Conservation (phyloP, 2,888 invertebrate genomes). For the Agrochola circellaris region DNA sequence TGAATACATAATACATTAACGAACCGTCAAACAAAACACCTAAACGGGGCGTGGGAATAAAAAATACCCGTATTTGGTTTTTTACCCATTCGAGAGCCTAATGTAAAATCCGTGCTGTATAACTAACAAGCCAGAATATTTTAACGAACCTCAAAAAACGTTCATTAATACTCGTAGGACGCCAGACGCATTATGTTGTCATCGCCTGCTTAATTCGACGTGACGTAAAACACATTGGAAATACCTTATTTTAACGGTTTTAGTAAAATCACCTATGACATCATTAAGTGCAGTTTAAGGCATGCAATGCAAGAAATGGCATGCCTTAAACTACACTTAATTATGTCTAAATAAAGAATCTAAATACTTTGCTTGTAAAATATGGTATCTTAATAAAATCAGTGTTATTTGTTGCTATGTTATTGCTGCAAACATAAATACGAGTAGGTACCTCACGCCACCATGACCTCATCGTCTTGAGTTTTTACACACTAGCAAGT, state of each 20-base stretch:
- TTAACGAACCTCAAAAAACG: constrained; percentile 54
- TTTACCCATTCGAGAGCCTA: constrained; percentile 46
- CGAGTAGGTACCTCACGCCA: constrained; percentile 12
- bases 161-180: constrained; percentile 55
- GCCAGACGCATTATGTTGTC: constrained; percentile 53
- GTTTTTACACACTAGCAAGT: constrained; percentile 37
- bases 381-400: background rate
- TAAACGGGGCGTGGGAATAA: constrained; percentile 50
- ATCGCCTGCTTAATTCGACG: constrained; percentile 31
- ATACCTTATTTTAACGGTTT: constrained; percentile 10
- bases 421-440: constrained; percentile 31
- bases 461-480: constrained; percentile 54
- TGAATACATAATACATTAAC: constrained; percentile 48
- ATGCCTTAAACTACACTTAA: background rate
- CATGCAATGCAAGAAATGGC: background rate
- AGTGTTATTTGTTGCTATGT: constrained; percentile 24
- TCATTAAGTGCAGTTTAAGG: too few relatives aligned
- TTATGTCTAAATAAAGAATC: background rate
- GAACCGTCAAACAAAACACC: constrained; percentile 45
- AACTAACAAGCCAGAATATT: constrained; percentile 62
- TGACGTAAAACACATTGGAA: constrained; percentile 29
- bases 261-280: background rate
- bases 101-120: constrained; percentile 53
- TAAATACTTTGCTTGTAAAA: constrained; percentile 7
- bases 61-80: constrained; percentile 35